phyloP scores from a whole-genome alignment of 2,113 vertebrate genomes.

The Colius striatus region DNA sequence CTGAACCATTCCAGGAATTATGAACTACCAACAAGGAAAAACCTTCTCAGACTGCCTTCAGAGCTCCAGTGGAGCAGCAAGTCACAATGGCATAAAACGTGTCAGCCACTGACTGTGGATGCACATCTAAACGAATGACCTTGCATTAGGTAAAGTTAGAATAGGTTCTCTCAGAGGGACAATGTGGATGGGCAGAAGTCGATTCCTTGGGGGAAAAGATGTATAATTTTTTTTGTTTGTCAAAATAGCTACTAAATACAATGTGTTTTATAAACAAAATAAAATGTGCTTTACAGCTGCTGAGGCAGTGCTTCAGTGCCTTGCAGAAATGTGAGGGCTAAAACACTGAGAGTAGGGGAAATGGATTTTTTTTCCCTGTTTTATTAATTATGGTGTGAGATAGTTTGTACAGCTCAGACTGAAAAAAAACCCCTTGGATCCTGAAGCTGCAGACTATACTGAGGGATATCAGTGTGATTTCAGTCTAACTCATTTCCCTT shows the following conservation, averaged over 20 bases:
- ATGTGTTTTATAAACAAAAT: no score
- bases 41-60: background rate
- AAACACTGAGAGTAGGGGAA: background rate
- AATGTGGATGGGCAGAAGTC: background rate
- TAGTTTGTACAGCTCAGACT: background rate
- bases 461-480: background rate
- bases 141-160: fast-evolving
- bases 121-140: background rate
- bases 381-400: background rate
- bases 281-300: background rate
- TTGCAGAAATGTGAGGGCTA: background rate
- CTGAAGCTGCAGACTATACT: background rate
- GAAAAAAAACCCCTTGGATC: background rate
- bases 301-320: background rate
- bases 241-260: background rate
- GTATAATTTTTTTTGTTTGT: background rate
- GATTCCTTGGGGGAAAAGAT: background rate
- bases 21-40: background rate
- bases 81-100: background rate
- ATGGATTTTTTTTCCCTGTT: background rate
- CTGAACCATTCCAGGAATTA: background rate
- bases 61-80: background rate
- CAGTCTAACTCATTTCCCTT: background rate
- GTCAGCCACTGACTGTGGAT: fast-evolving
- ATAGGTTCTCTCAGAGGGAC: background rate